These are phyloP conservation scores for Procapra przewalskii DNA, from an alignment of 2,113 vertebrate genomes.

Conservation along the genomic window DNA sequence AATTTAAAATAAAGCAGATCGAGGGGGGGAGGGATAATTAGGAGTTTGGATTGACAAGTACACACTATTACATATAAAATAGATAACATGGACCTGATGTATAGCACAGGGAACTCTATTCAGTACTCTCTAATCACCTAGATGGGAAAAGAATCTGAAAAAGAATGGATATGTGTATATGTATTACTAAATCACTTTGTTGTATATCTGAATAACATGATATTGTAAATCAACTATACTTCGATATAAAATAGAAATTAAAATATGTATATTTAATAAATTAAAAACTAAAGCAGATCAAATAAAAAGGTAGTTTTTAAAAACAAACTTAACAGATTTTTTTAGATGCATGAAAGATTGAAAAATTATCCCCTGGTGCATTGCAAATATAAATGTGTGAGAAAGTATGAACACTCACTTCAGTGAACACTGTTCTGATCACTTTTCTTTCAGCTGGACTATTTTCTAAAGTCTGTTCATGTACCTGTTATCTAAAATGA, in stretches of 20 bases:
- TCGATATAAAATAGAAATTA: background rate
- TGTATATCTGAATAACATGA: background rate
- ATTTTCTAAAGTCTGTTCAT: background rate
- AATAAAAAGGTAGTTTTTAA: background rate
- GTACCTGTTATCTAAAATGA: background rate
- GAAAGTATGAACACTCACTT: background rate
- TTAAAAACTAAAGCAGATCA: background rate
- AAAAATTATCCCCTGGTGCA: background rate
- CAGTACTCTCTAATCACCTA: background rate
- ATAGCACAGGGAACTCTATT: background rate
- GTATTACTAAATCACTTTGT: background rate
- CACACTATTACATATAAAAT: background rate
- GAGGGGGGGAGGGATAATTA: accelerated
- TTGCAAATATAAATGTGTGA: background rate
- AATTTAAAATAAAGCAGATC: background rate
- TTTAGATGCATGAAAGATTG: background rate
- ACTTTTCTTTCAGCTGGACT: background rate
- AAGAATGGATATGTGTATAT: background rate
- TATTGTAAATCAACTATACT: background rate
- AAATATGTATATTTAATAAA: background rate
- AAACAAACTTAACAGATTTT: background rate
- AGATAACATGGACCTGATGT: background rate
- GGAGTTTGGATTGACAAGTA: background rate
- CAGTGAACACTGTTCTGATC: background rate
- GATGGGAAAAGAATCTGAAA: background rate